Evolutionary conservation across 2,888 invertebrate species (phyloP).

Genomic region (Bimastos eiseni): DNA sequence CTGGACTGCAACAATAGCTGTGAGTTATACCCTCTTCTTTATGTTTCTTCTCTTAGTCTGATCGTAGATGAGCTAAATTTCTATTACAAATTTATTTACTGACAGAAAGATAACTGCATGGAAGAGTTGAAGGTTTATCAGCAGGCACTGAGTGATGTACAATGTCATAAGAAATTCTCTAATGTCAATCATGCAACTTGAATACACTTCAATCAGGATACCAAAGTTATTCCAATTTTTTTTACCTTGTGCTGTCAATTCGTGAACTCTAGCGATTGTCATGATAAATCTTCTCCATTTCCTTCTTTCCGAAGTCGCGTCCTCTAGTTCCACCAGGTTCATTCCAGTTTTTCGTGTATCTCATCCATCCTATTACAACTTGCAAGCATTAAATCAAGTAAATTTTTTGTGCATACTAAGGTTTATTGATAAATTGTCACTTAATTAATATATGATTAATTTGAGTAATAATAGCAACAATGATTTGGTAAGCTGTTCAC

Average conservation of each 20-base stretch:
- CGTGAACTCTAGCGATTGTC: no score
- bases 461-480: neutral
- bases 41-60: neutral
- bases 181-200: neutral
- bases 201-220: neutral
- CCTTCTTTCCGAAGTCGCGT: no score
- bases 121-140: neutral
- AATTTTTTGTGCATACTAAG: neutral
- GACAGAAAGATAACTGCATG: neutral
- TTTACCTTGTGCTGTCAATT: no score
- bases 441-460: neutral
- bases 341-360: no score
- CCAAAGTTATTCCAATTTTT: neutral
- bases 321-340: no score
- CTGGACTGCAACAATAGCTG: constrained; percentile 79
- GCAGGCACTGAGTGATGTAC: neutral
- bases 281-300: no score
- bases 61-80: neutral
- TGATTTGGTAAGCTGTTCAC: no score
- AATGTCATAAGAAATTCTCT: neutral
- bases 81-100: neutral
- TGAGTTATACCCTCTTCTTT: constrained; percentile 2
- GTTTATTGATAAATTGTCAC: neutral
- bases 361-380: neutral
- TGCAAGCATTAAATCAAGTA: neutral